Evolutionary conservation across 1,140 invertebrate genomes (phyloP).

Genomic region (Heliothis subflexa): DNA sequence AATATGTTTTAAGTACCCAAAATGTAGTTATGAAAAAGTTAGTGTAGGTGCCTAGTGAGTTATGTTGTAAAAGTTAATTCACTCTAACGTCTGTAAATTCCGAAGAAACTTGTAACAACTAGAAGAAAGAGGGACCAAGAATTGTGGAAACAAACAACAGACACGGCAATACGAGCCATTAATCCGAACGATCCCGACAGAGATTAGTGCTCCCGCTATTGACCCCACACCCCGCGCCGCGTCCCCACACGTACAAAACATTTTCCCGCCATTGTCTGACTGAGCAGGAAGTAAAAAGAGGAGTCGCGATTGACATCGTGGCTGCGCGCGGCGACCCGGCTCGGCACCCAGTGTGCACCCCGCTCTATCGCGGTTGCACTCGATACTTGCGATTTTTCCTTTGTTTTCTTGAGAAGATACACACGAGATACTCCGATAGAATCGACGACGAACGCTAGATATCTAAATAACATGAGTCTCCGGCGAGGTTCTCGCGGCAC

Average conservation of each 20-base stretch:
- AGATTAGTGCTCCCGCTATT: constrained; percentile 79
- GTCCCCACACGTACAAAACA: constrained; percentile 74
- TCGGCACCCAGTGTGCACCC: constrained; percentile 27
- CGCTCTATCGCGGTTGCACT: constrained; percentile 45
- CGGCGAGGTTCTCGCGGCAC: constrained; percentile 45
- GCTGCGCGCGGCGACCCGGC: constrained; percentile 44
- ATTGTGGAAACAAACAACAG: constrained; percentile 78
- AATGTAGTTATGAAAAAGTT: neutral
- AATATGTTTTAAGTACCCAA: neutral
- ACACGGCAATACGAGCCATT: constrained; percentile 81
- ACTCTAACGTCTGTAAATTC: constrained; percentile 57
- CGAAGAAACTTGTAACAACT: constrained; percentile 71
- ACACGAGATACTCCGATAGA: constrained; percentile 43
- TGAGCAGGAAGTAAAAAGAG: constrained; percentile 74
- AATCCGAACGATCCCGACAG: constrained; percentile 79
- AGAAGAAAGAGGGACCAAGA: constrained; percentile 62
- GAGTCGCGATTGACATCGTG: constrained; percentile 76
- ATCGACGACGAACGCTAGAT: neutral
- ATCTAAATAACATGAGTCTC: constrained; percentile 32
- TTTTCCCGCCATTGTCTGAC: constrained; percentile 80
- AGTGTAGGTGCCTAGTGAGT: neutral
- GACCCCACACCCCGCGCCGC: constrained; percentile 63
- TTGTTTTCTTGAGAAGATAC: constrained; percentile 60
- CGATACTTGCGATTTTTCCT: constrained; percentile 59
- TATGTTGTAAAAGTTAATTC: constrained; percentile 18